Percentiles rank a stretch among this genome's conserved stretches.
Evolutionary conservation across 2,113 vertebrate genomes (phyloP).

Genomic region (Eptesicus fuscus): DNA sequence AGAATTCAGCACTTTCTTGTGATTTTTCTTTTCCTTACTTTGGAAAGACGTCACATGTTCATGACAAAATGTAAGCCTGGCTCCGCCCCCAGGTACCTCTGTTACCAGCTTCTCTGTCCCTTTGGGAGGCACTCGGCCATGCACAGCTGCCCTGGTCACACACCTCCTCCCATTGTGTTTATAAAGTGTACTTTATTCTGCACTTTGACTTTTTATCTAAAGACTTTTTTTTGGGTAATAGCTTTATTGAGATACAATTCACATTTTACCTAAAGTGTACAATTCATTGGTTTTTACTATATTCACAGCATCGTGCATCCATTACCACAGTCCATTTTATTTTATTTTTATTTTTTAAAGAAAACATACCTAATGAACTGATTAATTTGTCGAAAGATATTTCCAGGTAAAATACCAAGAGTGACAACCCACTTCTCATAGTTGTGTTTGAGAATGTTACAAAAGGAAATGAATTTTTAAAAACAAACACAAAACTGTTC

Average conservation of each 20-base stretch:
- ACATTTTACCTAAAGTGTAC: background rate
- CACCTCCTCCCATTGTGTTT: background rate
- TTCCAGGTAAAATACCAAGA: background rate
- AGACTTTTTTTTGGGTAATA: background rate
- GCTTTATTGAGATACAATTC: background rate
- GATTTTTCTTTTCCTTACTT: background rate
- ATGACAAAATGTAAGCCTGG: background rate
- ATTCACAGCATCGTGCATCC: background rate
- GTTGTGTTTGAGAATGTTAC: background rate
- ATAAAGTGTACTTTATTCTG: background rate
- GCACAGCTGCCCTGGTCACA: background rate
- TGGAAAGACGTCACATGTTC: background rate
- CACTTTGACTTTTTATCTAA: background rate
- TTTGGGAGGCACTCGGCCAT: background rate
- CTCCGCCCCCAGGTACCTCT: background rate
- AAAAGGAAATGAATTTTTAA: background rate
- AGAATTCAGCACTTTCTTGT: background rate
- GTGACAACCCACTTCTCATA: background rate
- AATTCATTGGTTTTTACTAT: background rate
- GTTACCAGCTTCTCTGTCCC: background rate
- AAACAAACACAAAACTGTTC: background rate
- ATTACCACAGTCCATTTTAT: background rate
- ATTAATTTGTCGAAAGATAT: background rate
- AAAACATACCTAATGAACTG: background rate
- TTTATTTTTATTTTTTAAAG: background rate